phyloP scores from a whole-genome alignment of 2,113 vertebrate species.

The Neolamprologus cancellatus region DNA sequence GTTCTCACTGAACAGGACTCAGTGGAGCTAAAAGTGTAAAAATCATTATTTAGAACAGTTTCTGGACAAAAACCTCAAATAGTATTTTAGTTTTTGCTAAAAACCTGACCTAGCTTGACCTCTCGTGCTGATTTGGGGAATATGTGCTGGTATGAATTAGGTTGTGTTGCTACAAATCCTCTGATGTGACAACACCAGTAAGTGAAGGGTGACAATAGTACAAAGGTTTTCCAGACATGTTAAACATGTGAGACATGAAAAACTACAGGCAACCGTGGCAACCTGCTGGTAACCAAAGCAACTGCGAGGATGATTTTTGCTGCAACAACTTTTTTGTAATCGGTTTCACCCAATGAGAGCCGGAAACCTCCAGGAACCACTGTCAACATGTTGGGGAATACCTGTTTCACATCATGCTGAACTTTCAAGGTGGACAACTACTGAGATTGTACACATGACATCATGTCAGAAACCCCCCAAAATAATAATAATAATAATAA shows the following conservation, averaged over 20 bases:
- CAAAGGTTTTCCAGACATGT: neutral
- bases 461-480: neutral
- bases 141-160: neutral
- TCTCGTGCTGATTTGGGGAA: neutral
- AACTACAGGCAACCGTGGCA: neutral
- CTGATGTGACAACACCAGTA: neutral
- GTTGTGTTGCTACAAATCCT: neutral
- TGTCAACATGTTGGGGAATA: neutral
- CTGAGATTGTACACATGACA: neutral
- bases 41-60: neutral
- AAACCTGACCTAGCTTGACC: neutral
- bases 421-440: neutral
- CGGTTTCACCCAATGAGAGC: neutral
- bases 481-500: neutral
- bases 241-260: neutral
- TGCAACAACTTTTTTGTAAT: neutral
- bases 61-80: neutral
- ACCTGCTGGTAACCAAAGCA: neutral
- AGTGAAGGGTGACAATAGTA: neutral
- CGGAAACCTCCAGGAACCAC: neutral
- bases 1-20: neutral
- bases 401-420: neutral
- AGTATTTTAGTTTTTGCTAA: neutral
- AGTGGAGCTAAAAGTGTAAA: neutral
- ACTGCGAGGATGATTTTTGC: neutral